Evolutionary conservation across 2,113 vertebrate genomes (phyloP).

Genomic region (Psettodes erumei): DNA sequence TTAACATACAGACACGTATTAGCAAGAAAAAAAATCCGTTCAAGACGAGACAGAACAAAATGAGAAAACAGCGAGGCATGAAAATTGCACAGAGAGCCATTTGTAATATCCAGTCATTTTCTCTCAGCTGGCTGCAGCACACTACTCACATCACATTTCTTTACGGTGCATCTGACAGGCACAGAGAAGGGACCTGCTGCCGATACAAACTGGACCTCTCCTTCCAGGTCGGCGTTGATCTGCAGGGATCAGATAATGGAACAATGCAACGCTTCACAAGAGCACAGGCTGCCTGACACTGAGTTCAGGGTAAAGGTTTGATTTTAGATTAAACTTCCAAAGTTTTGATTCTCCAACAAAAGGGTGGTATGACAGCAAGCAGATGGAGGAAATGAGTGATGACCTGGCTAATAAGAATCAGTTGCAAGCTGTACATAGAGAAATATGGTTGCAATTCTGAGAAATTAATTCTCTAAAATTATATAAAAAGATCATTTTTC

Average conservation of each 20-base stretch:
- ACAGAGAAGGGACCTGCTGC: constrained; percentile 87
- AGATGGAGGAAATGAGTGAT: neutral
- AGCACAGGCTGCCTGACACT: neutral
- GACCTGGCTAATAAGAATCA: neutral
- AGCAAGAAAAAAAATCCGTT: neutral
- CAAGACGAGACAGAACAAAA: neutral
- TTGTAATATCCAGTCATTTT: neutral
- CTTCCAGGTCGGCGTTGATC: constrained; percentile 90
- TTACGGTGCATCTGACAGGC: constrained; percentile 88
- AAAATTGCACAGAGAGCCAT: neutral
- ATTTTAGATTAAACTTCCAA: neutral
- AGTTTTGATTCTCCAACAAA: constrained; percentile 1
- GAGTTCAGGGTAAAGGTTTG: constrained; percentile 10
- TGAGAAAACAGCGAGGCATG: neutral
- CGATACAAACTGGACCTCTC: constrained; percentile 87
- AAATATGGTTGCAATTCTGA: neutral
- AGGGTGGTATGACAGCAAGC: neutral
- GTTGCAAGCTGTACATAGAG: neutral
- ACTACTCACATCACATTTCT: constrained; percentile 89
- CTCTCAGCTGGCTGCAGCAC: neutral
- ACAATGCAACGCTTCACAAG: constrained; percentile 22
- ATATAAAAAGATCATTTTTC: neutral
- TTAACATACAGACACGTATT: too few species aligned
- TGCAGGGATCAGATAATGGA: constrained; percentile 62
- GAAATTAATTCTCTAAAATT: neutral